Evolutionary conservation across 2,113 vertebrate genomes (phyloP), one percentile per base, ranked within the genome.

Genomic region (Rissa tridactyla): DNA sequence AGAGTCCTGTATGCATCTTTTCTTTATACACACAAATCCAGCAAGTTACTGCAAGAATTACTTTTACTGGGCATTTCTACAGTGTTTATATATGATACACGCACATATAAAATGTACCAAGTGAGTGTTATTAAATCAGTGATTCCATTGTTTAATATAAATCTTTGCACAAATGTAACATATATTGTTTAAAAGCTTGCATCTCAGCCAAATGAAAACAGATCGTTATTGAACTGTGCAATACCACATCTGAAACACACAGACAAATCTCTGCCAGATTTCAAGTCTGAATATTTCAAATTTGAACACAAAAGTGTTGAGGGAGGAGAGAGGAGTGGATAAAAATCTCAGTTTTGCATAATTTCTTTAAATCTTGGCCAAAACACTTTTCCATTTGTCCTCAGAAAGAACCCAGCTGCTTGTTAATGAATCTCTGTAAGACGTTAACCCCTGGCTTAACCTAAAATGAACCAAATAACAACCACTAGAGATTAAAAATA

Each of bases 371-470:
- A 85, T 91, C 61, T 69, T 82, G 26, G 76, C 62, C 78, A 95
- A 92, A 82, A 44, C 12, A 61, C 29, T 77, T 64, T 77, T 81
- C 38, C 49, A 80, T 64, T 86, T 91, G 73, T 73, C 49, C 84
- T 87, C n/a, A 46, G 78, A 94, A 85, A 36, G 46, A 91, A 79
- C 22, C 32, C 86, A 94, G 76, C 49, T 94, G 91, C 17, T 91
- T 94, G 94, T 89, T 79, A 94, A 92, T 25, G 4, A 94, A 89
- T 16, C 25, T 73, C 49, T 87, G 38, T 76, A 95, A 92, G 86
- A 95, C 72, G 34, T 91, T 95, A 95, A 94, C 88, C 40, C 66
- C 83, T 94, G 36, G 66, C 62, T 93, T 95, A 95, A 65, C 70
- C 86, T 76, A 65, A 91, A 89, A 82, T 40, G n/a, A 94, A 88